Conservation (phyloP, 2,113 vertebrate genomes). For the Piprites chloris region DNA sequence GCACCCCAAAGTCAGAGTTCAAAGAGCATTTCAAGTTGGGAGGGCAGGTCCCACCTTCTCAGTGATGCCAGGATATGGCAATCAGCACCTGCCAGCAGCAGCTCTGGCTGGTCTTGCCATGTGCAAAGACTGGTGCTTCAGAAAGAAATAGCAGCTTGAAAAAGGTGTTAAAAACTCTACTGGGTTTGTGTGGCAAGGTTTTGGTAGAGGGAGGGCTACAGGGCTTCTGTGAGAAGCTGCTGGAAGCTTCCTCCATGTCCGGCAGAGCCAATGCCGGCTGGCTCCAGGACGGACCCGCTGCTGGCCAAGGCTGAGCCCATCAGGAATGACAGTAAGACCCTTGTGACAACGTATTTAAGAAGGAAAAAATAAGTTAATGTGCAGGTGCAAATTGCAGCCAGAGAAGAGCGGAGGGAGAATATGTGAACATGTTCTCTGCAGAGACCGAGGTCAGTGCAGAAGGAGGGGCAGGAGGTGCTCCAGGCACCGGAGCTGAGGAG, state of each 20-base stretch:
- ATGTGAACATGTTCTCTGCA: neutral
- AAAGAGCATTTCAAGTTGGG: neutral
- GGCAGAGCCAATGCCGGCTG: neutral
- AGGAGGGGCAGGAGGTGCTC: neutral
- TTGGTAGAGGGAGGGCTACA: neutral
- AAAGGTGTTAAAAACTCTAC: neutral
- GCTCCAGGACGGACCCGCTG: neutral
- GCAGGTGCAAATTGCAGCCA: neutral
- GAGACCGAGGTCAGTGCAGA: neutral
- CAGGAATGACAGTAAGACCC: neutral
- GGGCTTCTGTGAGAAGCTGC: neutral
- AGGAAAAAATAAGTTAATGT: neutral
- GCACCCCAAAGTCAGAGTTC: neutral
- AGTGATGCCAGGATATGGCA: neutral
- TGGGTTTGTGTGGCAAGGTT: neutral
- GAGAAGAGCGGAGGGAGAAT: neutral
- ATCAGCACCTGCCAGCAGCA: neutral
- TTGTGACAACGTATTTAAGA: neutral
- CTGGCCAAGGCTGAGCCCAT: neutral
- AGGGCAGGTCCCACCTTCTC: too few species aligned
- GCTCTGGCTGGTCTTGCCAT: neutral
- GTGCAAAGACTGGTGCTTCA: neutral
- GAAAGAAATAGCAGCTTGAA: neutral
- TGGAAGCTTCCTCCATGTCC: neutral
- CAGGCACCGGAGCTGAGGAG: neutral